Conservation (phyloP, 2,797 vertebrate species). For the Denticeps clupeoides region DNA sequence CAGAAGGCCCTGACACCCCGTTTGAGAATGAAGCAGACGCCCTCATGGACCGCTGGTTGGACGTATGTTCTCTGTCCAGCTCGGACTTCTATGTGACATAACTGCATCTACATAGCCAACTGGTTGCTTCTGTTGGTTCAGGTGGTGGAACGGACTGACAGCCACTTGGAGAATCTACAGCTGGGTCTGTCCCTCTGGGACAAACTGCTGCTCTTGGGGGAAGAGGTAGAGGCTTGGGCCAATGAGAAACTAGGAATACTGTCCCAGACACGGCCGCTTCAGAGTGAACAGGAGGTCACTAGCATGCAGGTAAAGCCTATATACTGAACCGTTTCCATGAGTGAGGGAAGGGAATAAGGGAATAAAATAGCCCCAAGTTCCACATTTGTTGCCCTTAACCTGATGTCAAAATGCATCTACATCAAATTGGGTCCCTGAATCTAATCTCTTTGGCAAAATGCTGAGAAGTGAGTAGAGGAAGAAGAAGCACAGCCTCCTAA, state of each 20-base stretch:
- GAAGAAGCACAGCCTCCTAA: no score
- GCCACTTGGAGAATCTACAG: conserved; percentile 67
- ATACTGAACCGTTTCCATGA: no score
- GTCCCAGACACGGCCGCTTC: conserved; percentile 44
- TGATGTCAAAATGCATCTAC: no score
- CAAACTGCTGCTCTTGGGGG: conserved; percentile 62
- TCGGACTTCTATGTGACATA: background rate
- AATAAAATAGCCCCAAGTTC: no score
- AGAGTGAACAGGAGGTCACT: conserved; percentile 52
- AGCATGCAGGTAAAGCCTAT: conserved; percentile 70
- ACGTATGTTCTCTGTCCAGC: conserved; percentile 57
- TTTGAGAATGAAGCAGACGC: conserved; percentile 77
- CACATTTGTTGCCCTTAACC: no score
- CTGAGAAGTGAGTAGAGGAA: no score
- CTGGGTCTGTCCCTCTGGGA: conserved; percentile 74
- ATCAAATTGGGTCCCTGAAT: no score
- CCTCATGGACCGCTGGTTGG: conserved; percentile 87
- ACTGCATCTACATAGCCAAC: background rate
- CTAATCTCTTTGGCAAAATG: no score
- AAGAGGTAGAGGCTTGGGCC: conserved; percentile 62
- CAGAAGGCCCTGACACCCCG: conserved; percentile 54
- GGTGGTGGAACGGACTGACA: conserved; percentile 81
- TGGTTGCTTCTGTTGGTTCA: conserved; percentile 27
- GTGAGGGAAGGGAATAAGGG: no score
- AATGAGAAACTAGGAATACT: conserved; percentile 42